Evolutionary conservation across 1,140 invertebrate genomes (phyloP).

Genomic region (Drosophila punjabiensis): DNA sequence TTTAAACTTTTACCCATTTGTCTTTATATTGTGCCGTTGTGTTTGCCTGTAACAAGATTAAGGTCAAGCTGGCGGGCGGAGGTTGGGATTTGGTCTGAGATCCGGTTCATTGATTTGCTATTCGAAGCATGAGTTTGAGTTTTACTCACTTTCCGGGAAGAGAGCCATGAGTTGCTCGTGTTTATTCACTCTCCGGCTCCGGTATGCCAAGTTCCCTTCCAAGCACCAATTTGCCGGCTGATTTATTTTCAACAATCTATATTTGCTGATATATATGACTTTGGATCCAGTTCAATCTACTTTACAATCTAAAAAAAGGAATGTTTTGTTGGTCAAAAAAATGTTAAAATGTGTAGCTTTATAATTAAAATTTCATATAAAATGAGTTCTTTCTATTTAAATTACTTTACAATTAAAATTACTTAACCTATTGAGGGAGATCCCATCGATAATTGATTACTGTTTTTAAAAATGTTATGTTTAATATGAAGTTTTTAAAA

Average conservation of each 20-base stretch:
- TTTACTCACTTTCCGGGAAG: conserved; percentile 51
- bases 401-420: too few relatives aligned
- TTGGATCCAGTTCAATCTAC: too few relatives aligned
- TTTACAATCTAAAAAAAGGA: background rate
- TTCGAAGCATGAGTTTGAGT: conserved; percentile 36
- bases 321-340: background rate
- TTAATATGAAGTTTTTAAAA: background rate
- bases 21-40: conserved; percentile 33
- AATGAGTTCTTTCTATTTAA: background rate
- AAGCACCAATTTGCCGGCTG: background rate
- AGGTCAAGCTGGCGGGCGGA: conserved; percentile 61
- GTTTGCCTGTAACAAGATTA: conserved; percentile 72
- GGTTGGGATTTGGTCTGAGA: conserved; percentile 22
- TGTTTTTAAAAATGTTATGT: background rate
- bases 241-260: background rate
- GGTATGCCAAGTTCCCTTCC: background rate
- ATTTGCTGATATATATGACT: background rate
- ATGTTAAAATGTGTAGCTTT: too few relatives aligned
- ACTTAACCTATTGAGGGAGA: background rate
- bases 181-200: background rate
- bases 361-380: too few relatives aligned
- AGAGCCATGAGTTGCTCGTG: conserved; percentile 14
- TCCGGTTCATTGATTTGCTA: conserved; percentile 26
- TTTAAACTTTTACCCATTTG: conserved; percentile 71
- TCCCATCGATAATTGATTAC: background rate